Base-by-base conservation (phyloP, 1,140 invertebrate species). In the Pseudomyrmex pallidus region DNA sequence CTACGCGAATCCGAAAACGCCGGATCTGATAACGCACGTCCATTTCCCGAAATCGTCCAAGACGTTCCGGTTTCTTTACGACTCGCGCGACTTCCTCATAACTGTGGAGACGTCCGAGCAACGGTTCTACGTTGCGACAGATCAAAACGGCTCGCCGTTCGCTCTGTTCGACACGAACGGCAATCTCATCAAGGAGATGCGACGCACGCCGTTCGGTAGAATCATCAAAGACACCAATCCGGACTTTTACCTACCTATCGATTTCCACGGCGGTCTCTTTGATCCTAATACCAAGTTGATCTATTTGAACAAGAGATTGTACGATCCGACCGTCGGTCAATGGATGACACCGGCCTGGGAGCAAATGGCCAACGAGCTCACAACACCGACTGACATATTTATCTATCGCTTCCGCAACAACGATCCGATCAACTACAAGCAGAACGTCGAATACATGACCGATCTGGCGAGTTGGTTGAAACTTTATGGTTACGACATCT, bases 301-400 rank as follows among this genome's bases (percentile, higher is more conserved):
- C 2, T 97, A 98, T 91, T 95, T 98, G 68, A 96, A 97, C 63
- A 97, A 97, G 72, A 95, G 98, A 72, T 95, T 98, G 64, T 99
- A 99, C 92, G 98, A 99, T 94, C 97, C 98, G 0, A 95, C 96
- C 0, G 97, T 98, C 56, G 98, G 98, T 2, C 98, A 99, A 90
- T 99, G 98, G 98, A 97, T 99, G 96, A 98, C 98, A 0, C 98
- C 98, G 0, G 96, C 97, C 46, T 99, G 98, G 97, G 97, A 98
- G 89, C 96, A 97, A 83, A 95, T 98, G 83, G 97, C 98, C 0
- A 97, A 97, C 13, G 95, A 96, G 76, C 94, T 98, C 66, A 97
- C 96, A 9, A 96, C 97, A 15, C 98, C 98, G 1, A 98, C 97
- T 0, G 97, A 98, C 90, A 97, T 99, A 22, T 98, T 98, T 90